Evolutionary conservation across 2,888 invertebrate genomes (phyloP), one percentile per base, ranked within the genome.

Genomic region (Zeuzera pyrina): DNA sequence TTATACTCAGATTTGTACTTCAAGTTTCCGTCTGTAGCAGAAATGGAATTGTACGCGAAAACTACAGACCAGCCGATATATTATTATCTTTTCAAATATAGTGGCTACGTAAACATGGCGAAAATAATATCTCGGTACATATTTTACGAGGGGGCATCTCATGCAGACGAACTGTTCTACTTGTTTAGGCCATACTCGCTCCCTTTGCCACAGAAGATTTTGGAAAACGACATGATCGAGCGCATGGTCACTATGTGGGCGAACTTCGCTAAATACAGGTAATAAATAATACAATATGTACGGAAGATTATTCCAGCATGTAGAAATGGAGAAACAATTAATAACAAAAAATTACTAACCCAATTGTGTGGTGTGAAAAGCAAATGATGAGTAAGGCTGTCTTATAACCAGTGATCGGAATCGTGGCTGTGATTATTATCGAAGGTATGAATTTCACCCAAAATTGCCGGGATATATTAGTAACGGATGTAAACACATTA

Each of bases 231-330:
- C 2, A 78, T 78, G 74, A 64, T 72, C 27, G 49, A 52, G 23
- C 52, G 67, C 2, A 76, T 83, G 74, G 64, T 78, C 14, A 70
- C 66, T 3, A 45, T 83, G 42, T 83, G 81, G 81, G 81, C 81
- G 0, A 83, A 83, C 48, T 83, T 83, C 34, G 83, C 83, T 2
- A 83, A 83, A 43, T 74, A 67, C 43, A 57, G 68, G 83, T 83
- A 47, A 45, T 59, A 49, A 14, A 13, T 8, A 19, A 6, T 19
- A 19, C 19, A 5, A 19, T n/a, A n/a, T n/a, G n/a, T n/a, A n/a
- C n/a, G n/a, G n/a, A n/a, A n/a, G n/a, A n/a, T n/a, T n/a, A n/a
- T n/a, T n/a, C n/a, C n/a, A n/a, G n/a, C n/a, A n/a, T n/a, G n/a
- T n/a, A n/a, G n/a, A n/a, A n/a, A n/a, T n/a, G n/a, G n/a, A n/a